Conservation (phyloP, 1,140 invertebrate species). For the Ceratosolen solmsi region DNA sequence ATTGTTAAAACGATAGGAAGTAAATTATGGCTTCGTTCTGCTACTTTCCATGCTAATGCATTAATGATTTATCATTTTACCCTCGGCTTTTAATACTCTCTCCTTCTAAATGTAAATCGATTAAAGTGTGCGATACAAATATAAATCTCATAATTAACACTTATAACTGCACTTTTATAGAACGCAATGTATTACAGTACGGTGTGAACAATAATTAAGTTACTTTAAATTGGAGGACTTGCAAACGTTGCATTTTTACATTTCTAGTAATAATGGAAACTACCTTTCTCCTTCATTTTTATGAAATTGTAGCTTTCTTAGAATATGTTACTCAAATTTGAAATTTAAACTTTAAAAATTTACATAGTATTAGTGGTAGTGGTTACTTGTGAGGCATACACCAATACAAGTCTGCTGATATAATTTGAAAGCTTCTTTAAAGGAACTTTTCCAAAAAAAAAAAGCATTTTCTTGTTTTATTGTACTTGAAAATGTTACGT, state of each 20-base stretch:
- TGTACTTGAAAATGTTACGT: neutral
- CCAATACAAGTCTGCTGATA: neutral
- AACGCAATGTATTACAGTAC: neutral
- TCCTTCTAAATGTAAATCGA: neutral
- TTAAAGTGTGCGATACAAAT: neutral
- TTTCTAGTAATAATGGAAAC: neutral
- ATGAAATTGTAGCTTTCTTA: neutral
- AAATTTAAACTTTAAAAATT: slow-evolving; percentile 22
- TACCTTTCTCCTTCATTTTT: neutral
- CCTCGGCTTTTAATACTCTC: neutral
- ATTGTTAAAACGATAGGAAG: neutral
- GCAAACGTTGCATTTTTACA: neutral
- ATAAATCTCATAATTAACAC: neutral
- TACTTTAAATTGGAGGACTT: neutral
- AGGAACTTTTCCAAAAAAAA: neutral
- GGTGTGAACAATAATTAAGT: neutral
- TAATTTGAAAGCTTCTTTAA: neutral
- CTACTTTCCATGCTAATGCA: neutral
- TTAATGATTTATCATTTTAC: neutral
- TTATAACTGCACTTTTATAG: neutral
- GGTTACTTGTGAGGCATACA: neutral
- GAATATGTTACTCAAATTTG: slow-evolving; percentile 5
- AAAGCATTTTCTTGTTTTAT: neutral
- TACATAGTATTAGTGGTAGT: neutral
- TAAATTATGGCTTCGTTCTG: neutral